Evolutionary conservation across 2,888 invertebrate genomes (phyloP).

Genomic region (Spilarctia lutea): DNA sequence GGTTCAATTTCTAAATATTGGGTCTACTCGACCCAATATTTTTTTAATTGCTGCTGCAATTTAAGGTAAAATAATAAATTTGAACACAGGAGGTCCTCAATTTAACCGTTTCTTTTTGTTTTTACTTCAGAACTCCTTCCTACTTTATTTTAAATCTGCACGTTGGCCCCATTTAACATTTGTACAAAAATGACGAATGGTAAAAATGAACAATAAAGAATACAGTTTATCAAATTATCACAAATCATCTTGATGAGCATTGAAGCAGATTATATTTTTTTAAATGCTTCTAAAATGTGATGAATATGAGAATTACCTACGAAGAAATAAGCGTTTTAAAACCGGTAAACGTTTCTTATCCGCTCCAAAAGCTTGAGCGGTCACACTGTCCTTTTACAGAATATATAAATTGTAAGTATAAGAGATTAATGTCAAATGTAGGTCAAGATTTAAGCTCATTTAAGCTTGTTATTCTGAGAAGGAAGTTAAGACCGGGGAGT

Average conservation of each 20-base stretch:
- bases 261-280: too few relatives aligned
- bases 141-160: too few relatives aligned
- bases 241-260: too few relatives aligned
- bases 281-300: too few relatives aligned
- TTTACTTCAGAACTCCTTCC: background rate
- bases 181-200: too few relatives aligned
- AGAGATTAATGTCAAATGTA: constrained; percentile 44
- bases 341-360: background rate
- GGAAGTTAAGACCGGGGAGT: constrained; percentile 49
- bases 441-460: constrained; percentile 42
- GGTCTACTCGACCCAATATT: too few relatives aligned
- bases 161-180: too few relatives aligned
- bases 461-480: constrained; percentile 48
- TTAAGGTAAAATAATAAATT: background rate
- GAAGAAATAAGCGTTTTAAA: background rate
- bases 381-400: background rate
- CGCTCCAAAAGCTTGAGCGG: background rate
- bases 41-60: too few relatives aligned
- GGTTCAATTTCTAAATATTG: background rate
- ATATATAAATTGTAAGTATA: constrained; percentile 3
- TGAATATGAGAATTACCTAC: background rate
- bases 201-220: too few relatives aligned
- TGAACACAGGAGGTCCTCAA: too few relatives aligned
- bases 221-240: too few relatives aligned
- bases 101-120: background rate